Percentiles rank a stretch among this genome's conserved stretches.
These are phyloP conservation scores for Phallusia fumigata DNA, from an alignment of 23 tunicate genomes.

Conservation along the genomic window DNA sequence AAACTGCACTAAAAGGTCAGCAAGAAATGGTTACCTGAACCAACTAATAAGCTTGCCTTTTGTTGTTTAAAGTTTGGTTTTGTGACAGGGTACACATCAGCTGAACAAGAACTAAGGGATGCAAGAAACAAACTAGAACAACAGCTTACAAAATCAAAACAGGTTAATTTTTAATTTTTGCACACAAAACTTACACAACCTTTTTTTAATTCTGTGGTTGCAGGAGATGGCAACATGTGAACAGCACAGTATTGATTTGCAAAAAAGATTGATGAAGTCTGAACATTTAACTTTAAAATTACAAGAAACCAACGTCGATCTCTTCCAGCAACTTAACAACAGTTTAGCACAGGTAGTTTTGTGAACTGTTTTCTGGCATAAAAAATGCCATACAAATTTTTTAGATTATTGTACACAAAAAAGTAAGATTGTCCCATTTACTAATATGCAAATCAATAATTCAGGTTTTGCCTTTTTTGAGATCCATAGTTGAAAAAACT, in stretches of 20 bases:
- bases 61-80: background rate
- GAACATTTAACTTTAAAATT: conserved; percentile 47
- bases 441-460: no score
- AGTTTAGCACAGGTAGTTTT: background rate
- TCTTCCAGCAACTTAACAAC: conserved; percentile 61
- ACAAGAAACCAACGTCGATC: conserved; percentile 58
- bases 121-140: conserved; percentile 51
- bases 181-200: background rate
- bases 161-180: conserved; percentile 1
- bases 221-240: conserved; percentile 56
- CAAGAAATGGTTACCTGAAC: background rate
- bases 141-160: conserved; percentile 52
- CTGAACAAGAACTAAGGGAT: conserved; percentile 65
- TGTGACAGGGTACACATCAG: conserved; percentile 48
- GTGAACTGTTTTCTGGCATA: background rate
- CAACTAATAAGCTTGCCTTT: no score
- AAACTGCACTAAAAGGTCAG: conserved; percentile 61
- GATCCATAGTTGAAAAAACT: no score
- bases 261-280: conserved; percentile 36
- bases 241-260: conserved; percentile 47
- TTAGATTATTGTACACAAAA: background rate
- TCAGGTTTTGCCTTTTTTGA: no score
- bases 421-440: background rate
- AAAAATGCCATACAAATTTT: background rate
- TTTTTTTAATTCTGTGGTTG: background rate